phyloP scores from a whole-genome alignment of 2,888 invertebrate species.

The Geotrupes spiniger region DNA sequence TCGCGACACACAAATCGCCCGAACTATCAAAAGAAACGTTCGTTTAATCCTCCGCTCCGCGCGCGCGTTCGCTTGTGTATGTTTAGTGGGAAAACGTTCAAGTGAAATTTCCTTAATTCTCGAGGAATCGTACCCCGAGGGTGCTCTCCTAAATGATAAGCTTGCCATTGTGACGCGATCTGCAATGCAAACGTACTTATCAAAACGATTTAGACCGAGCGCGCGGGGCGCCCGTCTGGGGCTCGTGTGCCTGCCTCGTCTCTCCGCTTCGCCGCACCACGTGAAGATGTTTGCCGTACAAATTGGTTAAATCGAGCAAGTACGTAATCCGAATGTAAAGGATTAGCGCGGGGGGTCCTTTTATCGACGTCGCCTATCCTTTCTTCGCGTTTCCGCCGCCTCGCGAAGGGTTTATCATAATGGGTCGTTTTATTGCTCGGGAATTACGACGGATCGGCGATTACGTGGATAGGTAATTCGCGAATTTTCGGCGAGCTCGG shows the following conservation, averaged over 20 bases:
- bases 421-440: too few relatives aligned
- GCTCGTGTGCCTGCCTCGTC: constrained; percentile 11
- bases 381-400: not conserved
- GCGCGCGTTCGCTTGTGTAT: too few relatives aligned
- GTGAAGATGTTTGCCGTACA: constrained; percentile 43
- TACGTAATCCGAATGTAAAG: constrained; percentile 46
- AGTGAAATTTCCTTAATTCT: too few relatives aligned
- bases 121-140: too few relatives aligned
- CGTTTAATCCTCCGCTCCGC: too few relatives aligned
- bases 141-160: constrained; percentile 4
- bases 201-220: constrained; percentile 22
- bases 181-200: constrained; percentile 18
- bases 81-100: too few relatives aligned
- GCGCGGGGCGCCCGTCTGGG: not conserved
- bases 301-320: constrained; percentile 49
- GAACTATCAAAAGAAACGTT: too few relatives aligned
- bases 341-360: constrained; percentile 37
- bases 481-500: too few relatives aligned
- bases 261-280: not conserved
- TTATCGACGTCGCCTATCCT: constrained; percentile 1
- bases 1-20: too few relatives aligned
- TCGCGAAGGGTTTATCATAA: not conserved
- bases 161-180: constrained; percentile 6
- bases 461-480: too few relatives aligned
- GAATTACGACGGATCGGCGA: too few relatives aligned